Evolutionary conservation across 2,113 vertebrate species (phyloP).

Genomic region (Mus musculus): DNA sequence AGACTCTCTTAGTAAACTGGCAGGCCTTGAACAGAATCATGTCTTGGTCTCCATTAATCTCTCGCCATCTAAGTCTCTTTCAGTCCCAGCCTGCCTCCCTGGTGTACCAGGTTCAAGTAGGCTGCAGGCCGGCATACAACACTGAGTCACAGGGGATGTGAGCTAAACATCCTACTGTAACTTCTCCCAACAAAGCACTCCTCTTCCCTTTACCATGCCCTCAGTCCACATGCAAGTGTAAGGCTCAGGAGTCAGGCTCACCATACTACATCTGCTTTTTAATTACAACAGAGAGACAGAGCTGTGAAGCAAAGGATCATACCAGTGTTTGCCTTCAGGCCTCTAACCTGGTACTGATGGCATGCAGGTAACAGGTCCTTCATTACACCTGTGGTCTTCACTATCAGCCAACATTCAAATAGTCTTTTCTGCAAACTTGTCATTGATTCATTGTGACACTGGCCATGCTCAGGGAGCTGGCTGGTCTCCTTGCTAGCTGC

Average conservation of each 20-base stretch:
- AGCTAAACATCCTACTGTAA: background rate
- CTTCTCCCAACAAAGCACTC: background rate
- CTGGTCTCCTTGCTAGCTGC: background rate
- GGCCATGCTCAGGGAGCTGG: background rate
- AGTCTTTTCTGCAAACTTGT: background rate
- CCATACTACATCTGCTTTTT: background rate
- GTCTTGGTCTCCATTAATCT: too few species aligned
- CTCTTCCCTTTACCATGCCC: background rate
- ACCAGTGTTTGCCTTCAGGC: background rate
- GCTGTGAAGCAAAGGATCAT: conserved; percentile 1
- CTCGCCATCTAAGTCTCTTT: too few species aligned
- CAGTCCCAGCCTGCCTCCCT: too few species aligned
- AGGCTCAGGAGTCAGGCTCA: background rate
- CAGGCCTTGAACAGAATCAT: too few species aligned
- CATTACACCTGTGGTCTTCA: background rate
- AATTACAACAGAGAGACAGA: background rate
- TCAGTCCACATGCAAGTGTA: background rate
- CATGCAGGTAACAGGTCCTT: background rate
- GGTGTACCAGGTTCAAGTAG: too few species aligned
- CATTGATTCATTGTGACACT: background rate
- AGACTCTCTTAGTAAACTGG: too few species aligned
- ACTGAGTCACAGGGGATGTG: background rate
- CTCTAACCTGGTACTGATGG: background rate
- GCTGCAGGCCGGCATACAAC: too few species aligned
- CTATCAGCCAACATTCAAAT: background rate